Evolutionary conservation across 2,113 vertebrate genomes (phyloP).

Genomic region (Muscicapa adusta): DNA sequence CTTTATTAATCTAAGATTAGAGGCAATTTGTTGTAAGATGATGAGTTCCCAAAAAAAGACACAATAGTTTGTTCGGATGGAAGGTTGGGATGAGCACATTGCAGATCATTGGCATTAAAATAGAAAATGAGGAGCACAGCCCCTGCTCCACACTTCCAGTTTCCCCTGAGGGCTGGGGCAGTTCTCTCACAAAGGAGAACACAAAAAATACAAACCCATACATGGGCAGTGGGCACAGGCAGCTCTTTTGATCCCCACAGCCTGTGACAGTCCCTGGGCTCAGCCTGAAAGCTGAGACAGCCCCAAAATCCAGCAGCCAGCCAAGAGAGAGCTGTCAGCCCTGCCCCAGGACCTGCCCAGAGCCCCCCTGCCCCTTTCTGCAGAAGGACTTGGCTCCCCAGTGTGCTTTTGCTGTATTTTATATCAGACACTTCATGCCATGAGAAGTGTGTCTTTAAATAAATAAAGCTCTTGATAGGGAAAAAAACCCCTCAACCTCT

Average conservation of each 20-base stretch:
- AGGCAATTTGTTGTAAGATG: constrained; percentile 1
- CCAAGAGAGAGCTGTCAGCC: not conserved
- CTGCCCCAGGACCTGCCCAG: not conserved
- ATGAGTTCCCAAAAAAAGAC: constrained; percentile 5
- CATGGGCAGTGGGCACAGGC: not conserved
- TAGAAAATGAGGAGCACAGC: not conserved
- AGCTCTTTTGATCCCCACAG: not conserved
- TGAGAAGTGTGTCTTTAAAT: not conserved
- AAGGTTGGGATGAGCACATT: not conserved
- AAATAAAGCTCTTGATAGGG: not conserved
- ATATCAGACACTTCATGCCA: not conserved
- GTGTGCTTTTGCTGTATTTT: not conserved
- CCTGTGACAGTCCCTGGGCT: not conserved
- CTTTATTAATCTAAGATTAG: constrained; percentile 43
- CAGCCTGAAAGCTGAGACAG: not conserved
- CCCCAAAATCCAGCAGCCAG: not conserved
- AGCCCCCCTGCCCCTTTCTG: not conserved
- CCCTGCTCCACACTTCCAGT: not conserved
- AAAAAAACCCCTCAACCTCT: not conserved
- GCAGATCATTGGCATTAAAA: not conserved
- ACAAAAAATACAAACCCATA: accelerated
- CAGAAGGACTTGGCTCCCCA: not conserved
- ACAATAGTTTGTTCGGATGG: not conserved
- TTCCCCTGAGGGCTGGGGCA: not conserved
- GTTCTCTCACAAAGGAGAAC: not conserved